Base-by-base conservation (phyloP, 2,113 vertebrate species). In the Megaleporinus macrocephalus region DNA sequence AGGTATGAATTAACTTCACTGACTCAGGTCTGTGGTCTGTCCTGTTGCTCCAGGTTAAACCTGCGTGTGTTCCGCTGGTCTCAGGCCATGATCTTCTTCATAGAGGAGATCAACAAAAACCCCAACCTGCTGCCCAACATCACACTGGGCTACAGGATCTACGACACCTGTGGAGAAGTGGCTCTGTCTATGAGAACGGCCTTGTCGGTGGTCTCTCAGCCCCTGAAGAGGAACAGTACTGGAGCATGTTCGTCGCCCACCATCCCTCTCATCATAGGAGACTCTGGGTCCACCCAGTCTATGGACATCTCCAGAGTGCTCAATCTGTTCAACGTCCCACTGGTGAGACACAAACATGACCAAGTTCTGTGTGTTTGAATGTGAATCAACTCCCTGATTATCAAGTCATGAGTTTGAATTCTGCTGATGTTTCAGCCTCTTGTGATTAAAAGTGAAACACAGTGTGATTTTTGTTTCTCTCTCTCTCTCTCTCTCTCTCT, bases 21-120 rank as follows among this genome's bases (percentile, higher is more conserved):
- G 33, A 9, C 29, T 61, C 12, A 63, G 30, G 29, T 11, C 44
- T 4, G 7, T 13, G 1, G 59, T n/a, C n/a, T n/a, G n/a, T n/a
- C n/a, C n/a, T n/a, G n/a, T 57, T 65, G n/a, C 18, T 79, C 20
- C 57, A 90, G 89, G 59, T 89, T 90, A 62, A 86, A 89, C 70
- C 77, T 90, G 53, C 86, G 88, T 30, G 88, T 86, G 4, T 88
- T 88, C 30, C 88, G 88, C 44, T 86, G 89, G 89, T 85, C 89
- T 47, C 87, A 88, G 80, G 84, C 89, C 3, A 88, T 91, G 86
- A 78, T 86, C 27, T 90, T 87, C 82, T 89, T 89, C 63, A 85
- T 91, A 36, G 86, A 90, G 13, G 88, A 91, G 65, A 88, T 91
- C 57, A 91, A 91, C 81, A 70, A 66, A 41, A 80, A 86, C 74